Evolutionary conservation across 2,888 invertebrate species (phyloP), one percentile per base, ranked within the genome.

Genomic region (Dicyrtomina minuta): DNA sequence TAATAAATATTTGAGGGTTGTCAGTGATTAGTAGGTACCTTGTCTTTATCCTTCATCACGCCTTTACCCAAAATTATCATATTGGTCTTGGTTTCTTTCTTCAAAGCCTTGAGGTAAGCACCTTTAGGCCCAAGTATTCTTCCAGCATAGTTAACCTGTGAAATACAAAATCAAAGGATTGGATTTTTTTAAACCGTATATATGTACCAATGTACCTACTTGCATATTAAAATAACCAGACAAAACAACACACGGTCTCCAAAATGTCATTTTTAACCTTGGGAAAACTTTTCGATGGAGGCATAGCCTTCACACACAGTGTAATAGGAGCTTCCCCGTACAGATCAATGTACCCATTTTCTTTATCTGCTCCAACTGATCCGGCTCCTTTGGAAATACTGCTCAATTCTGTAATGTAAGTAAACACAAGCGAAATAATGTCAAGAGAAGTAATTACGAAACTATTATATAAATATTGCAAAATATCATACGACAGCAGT

Each of bases 141-240:
- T 6, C 96, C 96, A 72, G 96, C 94, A 83, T 96, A 96, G 83
- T 96, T 96, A 82, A 94, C 94, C 94, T 95, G n/a, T n/a, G n/a
- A 84, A 24, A 85, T 85, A 75, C 70, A 71, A 74, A 71, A 67
- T 20, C 22, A 51, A 27, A 68, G 22, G 26, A 60, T n/a, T 60
- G 15, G 2, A 43, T 15, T 33, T 33, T n/a, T n/a, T n/a, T n/a
- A n/a, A n/a, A n/a, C n/a, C n/a, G n/a, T n/a, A n/a, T n/a, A n/a
- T n/a, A 59, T 27, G 53, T 17, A 41, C 10, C 13, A 41, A 41
- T 3, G 15, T 46, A 4, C 46, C 3, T 6, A 3, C 5, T 3
- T 6, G 12, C n/a, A 46, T 3, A 6, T 17, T 17, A 46, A 6
- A n/a, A 46, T 46, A 17, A 6, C 4, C 3, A 46, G 5, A 46